Conservation (phyloP, 2,113 vertebrate species). For the Myotis brandtii region DNA sequence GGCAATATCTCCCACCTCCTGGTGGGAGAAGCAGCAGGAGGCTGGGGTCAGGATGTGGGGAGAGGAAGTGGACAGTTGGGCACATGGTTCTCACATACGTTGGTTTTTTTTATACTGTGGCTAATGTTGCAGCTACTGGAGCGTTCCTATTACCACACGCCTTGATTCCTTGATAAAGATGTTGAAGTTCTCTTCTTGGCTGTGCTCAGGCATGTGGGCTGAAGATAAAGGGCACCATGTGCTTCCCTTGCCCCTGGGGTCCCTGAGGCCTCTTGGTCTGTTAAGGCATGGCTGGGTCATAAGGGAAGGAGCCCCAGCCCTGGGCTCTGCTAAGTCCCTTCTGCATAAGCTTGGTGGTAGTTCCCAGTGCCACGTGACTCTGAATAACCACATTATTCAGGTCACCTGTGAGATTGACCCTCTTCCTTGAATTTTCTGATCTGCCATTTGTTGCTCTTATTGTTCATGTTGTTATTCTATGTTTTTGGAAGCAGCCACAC, state of each 20-base stretch:
- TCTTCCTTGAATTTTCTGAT: not conserved
- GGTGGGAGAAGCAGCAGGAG: not conserved
- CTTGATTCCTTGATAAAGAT: slow-evolving; percentile 47
- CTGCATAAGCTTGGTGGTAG: not conserved
- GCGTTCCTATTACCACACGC: not conserved
- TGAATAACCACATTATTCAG: not conserved
- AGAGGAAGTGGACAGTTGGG: slow-evolving; percentile 27
- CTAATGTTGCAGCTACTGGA: not conserved
- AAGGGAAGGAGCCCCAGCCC: not conserved
- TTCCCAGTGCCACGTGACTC: not conserved
- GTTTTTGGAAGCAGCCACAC: not conserved
- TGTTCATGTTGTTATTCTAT: not conserved
- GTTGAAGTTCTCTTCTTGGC: not conserved
- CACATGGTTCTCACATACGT: not conserved
- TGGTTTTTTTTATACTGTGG: not conserved
- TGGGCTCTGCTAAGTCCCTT: not conserved
- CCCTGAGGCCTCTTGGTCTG: not conserved
- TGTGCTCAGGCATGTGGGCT: not conserved
- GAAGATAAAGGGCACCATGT: not conserved
- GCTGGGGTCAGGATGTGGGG: not conserved
- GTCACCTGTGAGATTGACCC: no score
- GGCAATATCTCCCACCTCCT: not conserved
- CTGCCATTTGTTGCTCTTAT: not conserved
- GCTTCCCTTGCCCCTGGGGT: not conserved
- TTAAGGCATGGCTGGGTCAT: not conserved